A percentile compares a stretch with the other conserved stretches of the same genome.
Evolutionary conservation across 2,797 vertebrate species (phyloP).

Genomic region (Onychomys torridus): DNA sequence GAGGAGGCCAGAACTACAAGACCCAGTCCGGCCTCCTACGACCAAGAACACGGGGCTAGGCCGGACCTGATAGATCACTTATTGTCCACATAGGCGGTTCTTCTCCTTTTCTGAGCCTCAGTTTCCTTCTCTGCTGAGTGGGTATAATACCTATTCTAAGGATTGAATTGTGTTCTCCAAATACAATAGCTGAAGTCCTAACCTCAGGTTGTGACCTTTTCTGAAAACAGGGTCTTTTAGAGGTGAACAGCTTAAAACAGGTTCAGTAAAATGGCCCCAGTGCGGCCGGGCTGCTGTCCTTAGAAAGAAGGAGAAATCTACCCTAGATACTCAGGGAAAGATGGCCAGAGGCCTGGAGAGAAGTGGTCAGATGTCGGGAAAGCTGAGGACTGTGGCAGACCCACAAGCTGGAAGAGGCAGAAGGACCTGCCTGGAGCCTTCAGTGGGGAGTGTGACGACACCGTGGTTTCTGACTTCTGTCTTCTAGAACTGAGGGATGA

Average conservation of each 20-base stretch:
- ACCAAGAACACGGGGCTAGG: fast-evolving
- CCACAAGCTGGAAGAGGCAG: not conserved
- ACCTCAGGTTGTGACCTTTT: not conserved
- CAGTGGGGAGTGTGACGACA: not conserved
- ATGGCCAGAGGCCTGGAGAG: not conserved
- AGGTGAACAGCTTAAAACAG: not conserved
- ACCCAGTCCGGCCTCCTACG: not conserved
- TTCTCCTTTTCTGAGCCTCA: not conserved
- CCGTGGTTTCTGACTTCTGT: not conserved
- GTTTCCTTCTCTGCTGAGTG: not conserved
- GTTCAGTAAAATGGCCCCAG: not conserved
- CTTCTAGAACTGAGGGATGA: not conserved
- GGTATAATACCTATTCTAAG: not conserved
- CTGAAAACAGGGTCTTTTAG: not conserved
- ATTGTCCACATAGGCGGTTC: not conserved
- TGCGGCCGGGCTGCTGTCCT: not conserved
- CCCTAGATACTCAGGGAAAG: not conserved
- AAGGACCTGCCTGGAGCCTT: not conserved
- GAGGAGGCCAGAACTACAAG: fast-evolving
- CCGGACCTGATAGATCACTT: not conserved
- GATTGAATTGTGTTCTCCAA: not conserved
- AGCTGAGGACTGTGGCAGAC: not conserved
- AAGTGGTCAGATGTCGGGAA: not conserved
- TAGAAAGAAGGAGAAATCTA: not conserved
- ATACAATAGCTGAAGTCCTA: not conserved